Conservation (phyloP, 2,888 invertebrate genomes). For the Eudemis profundana region DNA sequence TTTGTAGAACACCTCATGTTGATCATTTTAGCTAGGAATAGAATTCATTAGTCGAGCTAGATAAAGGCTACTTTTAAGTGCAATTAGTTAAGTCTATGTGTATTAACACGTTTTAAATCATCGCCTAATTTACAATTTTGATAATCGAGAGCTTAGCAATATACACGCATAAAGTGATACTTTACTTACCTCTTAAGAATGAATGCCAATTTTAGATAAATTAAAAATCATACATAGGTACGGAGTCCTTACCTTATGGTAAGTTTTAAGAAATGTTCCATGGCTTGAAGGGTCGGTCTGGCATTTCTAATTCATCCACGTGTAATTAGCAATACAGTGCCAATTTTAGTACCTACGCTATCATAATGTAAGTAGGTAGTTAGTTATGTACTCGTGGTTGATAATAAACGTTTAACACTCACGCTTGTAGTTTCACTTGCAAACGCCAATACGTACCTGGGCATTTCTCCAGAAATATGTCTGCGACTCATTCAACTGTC, state of each 20-base stretch:
- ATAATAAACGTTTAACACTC: slow-evolving; percentile 80
- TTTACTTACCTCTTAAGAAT: slow-evolving; percentile 30
- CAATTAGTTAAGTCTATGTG: background rate
- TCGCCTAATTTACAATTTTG: slow-evolving; percentile 21
- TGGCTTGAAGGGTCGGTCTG: background rate
- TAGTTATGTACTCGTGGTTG: slow-evolving; percentile 54
- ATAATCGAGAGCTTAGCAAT: slow-evolving; percentile 56
- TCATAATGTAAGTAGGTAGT: slow-evolving; percentile 25
- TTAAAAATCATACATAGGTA: background rate
- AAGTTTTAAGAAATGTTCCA: background rate
- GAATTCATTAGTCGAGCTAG: slow-evolving; percentile 22
- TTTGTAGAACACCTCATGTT: slow-evolving; percentile 11
- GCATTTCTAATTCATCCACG: slow-evolving; percentile 52
- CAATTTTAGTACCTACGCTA: slow-evolving; percentile 53
- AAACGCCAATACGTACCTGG: slow-evolving; percentile 9
- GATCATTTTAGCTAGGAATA: slow-evolving; percentile 22
- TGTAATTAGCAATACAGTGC: slow-evolving; percentile 69
- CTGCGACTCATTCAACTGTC: too few relatives aligned
- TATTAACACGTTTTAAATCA: slow-evolving; percentile 10
- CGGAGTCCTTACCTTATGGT: background rate
- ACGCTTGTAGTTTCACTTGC: slow-evolving; percentile 48
- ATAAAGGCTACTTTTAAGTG: slow-evolving; percentile 12
- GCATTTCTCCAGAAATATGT: too few relatives aligned
- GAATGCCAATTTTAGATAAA: slow-evolving; percentile 17
- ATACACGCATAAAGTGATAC: slow-evolving; percentile 34